Evolutionary conservation across 2,888 invertebrate species (phyloP).

Genomic region (Drosophila kambysellisi): DNA sequence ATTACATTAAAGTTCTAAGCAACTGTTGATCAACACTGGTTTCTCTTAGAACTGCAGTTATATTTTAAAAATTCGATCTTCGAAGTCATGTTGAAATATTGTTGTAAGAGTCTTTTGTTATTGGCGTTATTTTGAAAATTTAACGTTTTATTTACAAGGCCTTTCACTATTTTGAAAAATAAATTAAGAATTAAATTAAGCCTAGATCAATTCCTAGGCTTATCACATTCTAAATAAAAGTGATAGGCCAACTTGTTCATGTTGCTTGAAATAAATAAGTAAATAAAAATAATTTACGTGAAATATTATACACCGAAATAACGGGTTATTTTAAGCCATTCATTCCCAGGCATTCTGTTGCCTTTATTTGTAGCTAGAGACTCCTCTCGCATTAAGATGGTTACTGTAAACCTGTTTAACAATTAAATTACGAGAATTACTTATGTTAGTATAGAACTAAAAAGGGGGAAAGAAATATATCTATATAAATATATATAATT

Average conservation of each 20-base stretch:
- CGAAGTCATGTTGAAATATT: not conserved
- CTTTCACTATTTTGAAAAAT: not conserved
- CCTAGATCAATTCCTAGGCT: not conserved
- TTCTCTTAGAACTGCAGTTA: not conserved
- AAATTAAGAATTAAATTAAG: not conserved
- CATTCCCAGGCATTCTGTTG: not conserved
- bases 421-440: constrained; percentile 1
- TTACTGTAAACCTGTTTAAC: constrained; percentile 43
- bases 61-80: not conserved
- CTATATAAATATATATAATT: constrained; percentile 13
- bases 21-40: not conserved
- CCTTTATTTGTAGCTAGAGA: constrained; percentile 1
- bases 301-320: not conserved
- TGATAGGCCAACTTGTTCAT: not conserved
- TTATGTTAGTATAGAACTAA: not conserved
- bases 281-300: not conserved
- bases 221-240: not conserved
- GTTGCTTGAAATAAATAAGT: not conserved
- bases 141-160: not conserved
- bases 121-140: not conserved
- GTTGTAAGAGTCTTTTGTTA: not conserved
- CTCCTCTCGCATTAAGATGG: constrained; percentile 12
- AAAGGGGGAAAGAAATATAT: not conserved
- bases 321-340: not conserved
- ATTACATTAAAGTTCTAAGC: too few species aligned